phyloP scores from a whole-genome alignment of 2,797 vertebrate species.

The Betta splendens region DNA sequence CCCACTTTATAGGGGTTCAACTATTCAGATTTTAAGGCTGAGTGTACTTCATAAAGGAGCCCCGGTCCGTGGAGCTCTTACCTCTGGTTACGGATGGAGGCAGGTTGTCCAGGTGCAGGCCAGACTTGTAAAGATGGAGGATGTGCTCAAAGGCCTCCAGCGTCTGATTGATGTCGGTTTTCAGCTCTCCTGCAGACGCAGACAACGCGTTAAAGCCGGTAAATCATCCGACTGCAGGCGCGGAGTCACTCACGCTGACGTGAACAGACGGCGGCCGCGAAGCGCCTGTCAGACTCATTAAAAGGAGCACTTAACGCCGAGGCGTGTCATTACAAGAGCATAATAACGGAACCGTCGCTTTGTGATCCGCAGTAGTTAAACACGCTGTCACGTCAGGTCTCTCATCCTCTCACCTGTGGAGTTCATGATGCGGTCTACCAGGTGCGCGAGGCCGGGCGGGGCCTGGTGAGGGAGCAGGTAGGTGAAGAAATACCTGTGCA shows the following conservation, averaged over 20 bases:
- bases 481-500: constrained; percentile 91
- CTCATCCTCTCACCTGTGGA: constrained; percentile 83
- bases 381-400: constrained; percentile 43
- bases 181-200: constrained; percentile 85
- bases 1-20: too few species aligned
- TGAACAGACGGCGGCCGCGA: constrained; percentile 29
- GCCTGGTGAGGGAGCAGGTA: constrained; percentile 92
- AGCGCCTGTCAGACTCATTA: constrained; percentile 47
- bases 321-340: constrained; percentile 63
- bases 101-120: constrained; percentile 85
- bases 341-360: constrained; percentile 40
- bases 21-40: too few species aligned
- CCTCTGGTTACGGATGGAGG: constrained; percentile 81
- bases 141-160: constrained; percentile 87
- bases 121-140: constrained; percentile 88
- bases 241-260: constrained; percentile 27
- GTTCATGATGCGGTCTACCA: constrained; percentile 89
- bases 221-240: constrained; percentile 23
- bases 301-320: constrained; percentile 34
- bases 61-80: constrained; percentile 62
- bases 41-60: constrained; percentile 45
- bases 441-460: constrained; percentile 83
- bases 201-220: constrained; percentile 39
- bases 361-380: constrained; percentile 50
- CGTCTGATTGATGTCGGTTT: constrained; percentile 85